Percentiles rank a stretch among this genome's conserved stretches.
phyloP scores from a whole-genome alignment of 2,113 vertebrate species.

The Osmerus eperlanus region DNA sequence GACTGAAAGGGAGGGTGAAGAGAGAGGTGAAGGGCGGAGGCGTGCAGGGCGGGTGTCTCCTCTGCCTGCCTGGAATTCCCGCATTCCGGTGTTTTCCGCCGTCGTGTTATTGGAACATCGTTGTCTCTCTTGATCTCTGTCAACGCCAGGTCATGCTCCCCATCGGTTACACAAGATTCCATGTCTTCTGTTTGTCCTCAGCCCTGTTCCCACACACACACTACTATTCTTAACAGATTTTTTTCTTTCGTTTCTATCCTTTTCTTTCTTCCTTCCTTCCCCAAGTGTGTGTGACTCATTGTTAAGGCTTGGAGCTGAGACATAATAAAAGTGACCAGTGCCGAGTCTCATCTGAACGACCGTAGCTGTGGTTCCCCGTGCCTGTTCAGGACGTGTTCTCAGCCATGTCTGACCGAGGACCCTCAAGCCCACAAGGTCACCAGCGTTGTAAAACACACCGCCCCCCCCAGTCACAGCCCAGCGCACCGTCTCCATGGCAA shows the following conservation, averaged over 20 bases:
- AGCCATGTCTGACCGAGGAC: no score
- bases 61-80: slow-evolving; percentile 61
- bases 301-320: no score
- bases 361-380: no score
- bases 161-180: slow-evolving; percentile 6
- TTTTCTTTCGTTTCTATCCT: slow-evolving; percentile 22
- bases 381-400: no score
- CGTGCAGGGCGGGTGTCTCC: slow-evolving; percentile 62
- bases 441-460: slow-evolving; percentile 23
- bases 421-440: no score
- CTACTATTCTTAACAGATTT: slow-evolving; percentile 32
- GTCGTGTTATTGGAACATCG: slow-evolving; percentile 66
- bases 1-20: slow-evolving; percentile 55
- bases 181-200: slow-evolving; percentile 20
- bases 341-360: no score
- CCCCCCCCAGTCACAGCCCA: slow-evolving; percentile 23
- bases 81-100: slow-evolving; percentile 40
- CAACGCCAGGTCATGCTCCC: slow-evolving; percentile 12
- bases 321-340: no score
- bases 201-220: slow-evolving; percentile 48
- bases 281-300: background rate
- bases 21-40: slow-evolving; percentile 40
- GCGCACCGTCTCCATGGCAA: slow-evolving; percentile 36
- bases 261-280: background rate
- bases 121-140: slow-evolving; percentile 56